phyloP scores from a whole-genome alignment of 2,113 vertebrate species.

The Calyptomena viridis region DNA sequence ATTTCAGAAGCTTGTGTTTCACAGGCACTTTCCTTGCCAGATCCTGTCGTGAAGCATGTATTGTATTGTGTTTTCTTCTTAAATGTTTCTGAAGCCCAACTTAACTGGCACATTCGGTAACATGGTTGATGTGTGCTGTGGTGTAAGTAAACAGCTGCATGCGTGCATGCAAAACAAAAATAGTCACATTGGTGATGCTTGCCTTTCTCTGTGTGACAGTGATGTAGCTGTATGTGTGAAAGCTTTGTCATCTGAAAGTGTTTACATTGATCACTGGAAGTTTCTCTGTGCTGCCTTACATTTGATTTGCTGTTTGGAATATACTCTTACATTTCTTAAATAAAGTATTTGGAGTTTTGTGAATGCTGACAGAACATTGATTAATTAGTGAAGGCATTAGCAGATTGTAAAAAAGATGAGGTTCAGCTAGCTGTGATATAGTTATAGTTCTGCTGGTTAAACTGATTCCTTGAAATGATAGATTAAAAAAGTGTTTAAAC shows the following conservation, averaged over 20 bases:
- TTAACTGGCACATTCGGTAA: conserved; percentile 28
- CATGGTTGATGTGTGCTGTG: background rate
- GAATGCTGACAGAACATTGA: background rate
- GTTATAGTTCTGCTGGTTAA: background rate
- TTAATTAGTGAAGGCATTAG: background rate
- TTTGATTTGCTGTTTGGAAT: conserved; percentile 39
- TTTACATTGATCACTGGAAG: conserved; percentile 32
- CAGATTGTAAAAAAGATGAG: background rate
- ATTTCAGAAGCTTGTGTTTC: conserved; percentile 62
- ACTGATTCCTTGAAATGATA: background rate
- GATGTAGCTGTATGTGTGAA: conserved; percentile 52
- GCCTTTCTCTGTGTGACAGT: conserved; percentile 47
- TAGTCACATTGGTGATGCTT: conserved; percentile 50
- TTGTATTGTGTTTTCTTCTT: conserved; percentile 14
- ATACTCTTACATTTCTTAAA: conserved; percentile 40
- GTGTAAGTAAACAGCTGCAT: conserved; percentile 42
- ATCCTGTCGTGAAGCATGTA: conserved; percentile 11
- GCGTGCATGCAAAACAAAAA: conserved; percentile 52
- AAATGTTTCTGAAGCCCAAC: conserved; percentile 3
- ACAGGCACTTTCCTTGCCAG: conserved; percentile 42
- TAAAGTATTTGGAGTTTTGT: conserved; percentile 35
- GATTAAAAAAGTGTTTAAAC: background rate
- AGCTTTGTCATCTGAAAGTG: conserved; percentile 39
- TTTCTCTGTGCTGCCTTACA: conserved; percentile 39
- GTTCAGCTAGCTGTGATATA: background rate